Base-by-base conservation (phyloP, 2,888 invertebrate genomes). In the Cryptophagus acutangulus region DNA sequence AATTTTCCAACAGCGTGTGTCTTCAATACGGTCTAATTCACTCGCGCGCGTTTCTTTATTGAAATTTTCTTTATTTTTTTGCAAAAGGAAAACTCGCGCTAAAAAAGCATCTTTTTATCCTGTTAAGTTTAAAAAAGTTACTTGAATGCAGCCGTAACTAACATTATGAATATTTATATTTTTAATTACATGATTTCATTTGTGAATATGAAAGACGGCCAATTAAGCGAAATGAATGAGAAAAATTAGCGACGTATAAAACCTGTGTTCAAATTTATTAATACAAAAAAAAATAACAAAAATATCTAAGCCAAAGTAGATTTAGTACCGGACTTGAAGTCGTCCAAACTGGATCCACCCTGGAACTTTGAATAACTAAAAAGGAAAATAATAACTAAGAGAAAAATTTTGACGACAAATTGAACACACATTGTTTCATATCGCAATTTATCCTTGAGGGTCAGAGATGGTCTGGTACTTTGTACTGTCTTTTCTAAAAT, bases 381-480 rank as follows among this genome's bases (percentile, higher is more conserved):
- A 49, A 68, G 61, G 55, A 61, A n/a, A n/a, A n/a, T n/a, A n/a
- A n/a, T n/a, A n/a, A n/a, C n/a, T n/a, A n/a, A n/a, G 10, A 3
- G 25, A 33, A 39, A 28, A 38, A 15, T n/a, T 9, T 30, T 26
- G 15, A 29, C 3, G 24, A 8, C 2, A 6, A 31, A 8, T 6
- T 2, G 10, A 31, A 76, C 84, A 80, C 68, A 91, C 89, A 88
- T 84, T 62, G 70, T 74, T 51, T 83, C 77, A 63, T 87, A 92
- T 68, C 82, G 87, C 10, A 67, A n/a, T 51, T 48, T 79, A 75
- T 61, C 92, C 91, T 17, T 76, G 69, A 10, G 61, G 63, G 82
- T 81, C 2, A 93, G 74, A 1, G 91, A 90, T 0, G 92, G 90
- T 41, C 81, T 79, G 17, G 88, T 88, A 44, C 80, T 79, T 37